Conservation (phyloP, 2,113 vertebrate genomes). For the Eulemur macaco region DNA sequence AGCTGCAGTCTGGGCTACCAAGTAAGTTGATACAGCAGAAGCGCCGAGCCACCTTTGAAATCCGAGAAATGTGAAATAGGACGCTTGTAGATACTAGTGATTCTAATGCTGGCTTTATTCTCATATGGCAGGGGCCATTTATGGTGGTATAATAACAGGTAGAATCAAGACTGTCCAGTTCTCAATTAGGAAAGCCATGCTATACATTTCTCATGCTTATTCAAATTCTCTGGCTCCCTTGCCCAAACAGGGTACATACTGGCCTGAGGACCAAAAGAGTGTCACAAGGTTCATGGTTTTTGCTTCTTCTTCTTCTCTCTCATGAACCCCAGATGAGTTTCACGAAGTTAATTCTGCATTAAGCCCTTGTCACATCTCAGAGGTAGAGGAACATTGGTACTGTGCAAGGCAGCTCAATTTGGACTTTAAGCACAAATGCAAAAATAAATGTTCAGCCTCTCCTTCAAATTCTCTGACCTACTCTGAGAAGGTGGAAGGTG, state of each 20-base stretch:
- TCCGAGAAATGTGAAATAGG: not conserved
- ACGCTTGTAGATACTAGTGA: not conserved
- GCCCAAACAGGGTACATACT: not conserved
- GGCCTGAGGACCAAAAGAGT: not conserved
- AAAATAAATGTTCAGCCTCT: not conserved
- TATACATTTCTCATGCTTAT: not conserved
- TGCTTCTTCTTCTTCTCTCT: not conserved
- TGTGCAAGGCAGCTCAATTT: not conserved
- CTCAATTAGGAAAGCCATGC: not conserved
- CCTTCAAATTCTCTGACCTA: too few species aligned
- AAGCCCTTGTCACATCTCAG: not conserved
- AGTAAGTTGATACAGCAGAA: not conserved
- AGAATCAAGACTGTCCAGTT: not conserved
- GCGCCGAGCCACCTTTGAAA: not conserved
- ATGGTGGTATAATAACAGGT: not conserved
- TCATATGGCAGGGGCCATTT: not conserved
- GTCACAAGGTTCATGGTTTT: not conserved
- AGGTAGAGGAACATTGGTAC: not conserved
- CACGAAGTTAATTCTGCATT: not conserved
- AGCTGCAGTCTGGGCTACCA: not conserved
- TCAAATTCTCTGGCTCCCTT: not conserved
- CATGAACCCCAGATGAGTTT: not conserved
- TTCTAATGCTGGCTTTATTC: not conserved
- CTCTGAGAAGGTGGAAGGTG: not conserved
- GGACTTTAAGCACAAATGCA: not conserved